Percentiles rank a stretch among this genome's conserved stretches.
phyloP scores from a whole-genome alignment of 1,140 invertebrate genomes.

The Arion vulgaris region DNA sequence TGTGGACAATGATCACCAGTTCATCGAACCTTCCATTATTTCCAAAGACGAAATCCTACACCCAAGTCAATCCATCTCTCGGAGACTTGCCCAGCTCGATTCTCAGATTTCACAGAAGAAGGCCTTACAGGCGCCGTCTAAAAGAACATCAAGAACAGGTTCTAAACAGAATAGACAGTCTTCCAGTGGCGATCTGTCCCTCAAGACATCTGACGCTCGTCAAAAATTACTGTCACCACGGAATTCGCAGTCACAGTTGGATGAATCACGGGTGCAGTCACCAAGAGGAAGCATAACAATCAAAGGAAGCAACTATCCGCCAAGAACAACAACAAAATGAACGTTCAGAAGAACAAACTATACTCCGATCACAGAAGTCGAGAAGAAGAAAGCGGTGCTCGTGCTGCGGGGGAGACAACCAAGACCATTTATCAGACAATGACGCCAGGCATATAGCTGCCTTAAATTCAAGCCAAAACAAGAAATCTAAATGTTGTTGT shows the following conservation, averaged over 20 bases:
- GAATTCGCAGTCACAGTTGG: background rate
- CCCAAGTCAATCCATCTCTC: background rate
- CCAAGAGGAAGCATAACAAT: background rate
- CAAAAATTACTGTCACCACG: background rate
- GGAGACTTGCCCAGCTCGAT: background rate
- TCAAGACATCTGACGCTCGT: background rate
- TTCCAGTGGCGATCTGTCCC: background rate
- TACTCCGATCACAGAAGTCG: background rate
- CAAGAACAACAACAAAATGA: background rate
- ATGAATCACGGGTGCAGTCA: background rate
- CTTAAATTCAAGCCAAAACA: background rate
- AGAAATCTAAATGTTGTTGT: background rate
- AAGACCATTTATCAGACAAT: background rate
- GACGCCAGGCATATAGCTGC: background rate
- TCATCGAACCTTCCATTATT: background rate
- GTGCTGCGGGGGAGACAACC: background rate
- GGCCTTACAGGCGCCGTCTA: background rate
- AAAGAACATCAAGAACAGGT: background rate
- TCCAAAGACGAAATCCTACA: background rate
- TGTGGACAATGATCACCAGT: conserved; percentile 1
- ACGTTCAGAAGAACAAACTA: background rate
- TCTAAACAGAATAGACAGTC: background rate
- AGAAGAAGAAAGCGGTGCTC: background rate
- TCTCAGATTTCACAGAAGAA: background rate
- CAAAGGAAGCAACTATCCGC: background rate